These are phyloP conservation scores for Cassiopea andromeda DNA, from an alignment of 30 jellyfish, hydroid and myxozoan species.

Conservation along the genomic window DNA sequence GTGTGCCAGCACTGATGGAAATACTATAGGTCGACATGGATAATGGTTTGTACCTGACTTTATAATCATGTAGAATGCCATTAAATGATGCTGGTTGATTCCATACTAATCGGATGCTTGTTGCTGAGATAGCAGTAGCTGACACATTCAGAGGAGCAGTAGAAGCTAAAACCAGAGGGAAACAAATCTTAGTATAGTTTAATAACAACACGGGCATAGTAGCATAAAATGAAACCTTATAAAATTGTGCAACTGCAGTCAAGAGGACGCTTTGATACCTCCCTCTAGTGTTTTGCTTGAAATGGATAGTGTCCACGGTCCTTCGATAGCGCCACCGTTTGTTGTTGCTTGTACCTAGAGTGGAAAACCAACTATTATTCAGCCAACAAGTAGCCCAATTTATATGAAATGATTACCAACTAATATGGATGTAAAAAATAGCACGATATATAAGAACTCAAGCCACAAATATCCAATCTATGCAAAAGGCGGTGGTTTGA, in stretches of 20 bases:
- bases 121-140: not conserved
- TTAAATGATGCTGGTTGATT: not conserved
- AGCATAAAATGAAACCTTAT: not conserved
- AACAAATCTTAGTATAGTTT: no score
- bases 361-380: not conserved
- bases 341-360: conserved; percentile 59
- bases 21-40: not conserved
- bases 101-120: not conserved
- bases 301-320: conserved; percentile 10
- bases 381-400: not conserved
- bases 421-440: no score
- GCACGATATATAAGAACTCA: no score
- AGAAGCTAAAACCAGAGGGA: not conserved
- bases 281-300: conserved; percentile 36
- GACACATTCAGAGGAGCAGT: not conserved
- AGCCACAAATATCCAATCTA: no score
- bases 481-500: not conserved
- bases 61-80: not conserved
- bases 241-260: not conserved
- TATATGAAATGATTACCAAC: not conserved
- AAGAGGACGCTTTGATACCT: not conserved
- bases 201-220: not conserved
- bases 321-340: conserved; percentile 30
- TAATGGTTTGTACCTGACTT: not conserved
- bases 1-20: not conserved